Conservation (phyloP, 2,113 vertebrate species). For the Istiophorus platypterus region DNA sequence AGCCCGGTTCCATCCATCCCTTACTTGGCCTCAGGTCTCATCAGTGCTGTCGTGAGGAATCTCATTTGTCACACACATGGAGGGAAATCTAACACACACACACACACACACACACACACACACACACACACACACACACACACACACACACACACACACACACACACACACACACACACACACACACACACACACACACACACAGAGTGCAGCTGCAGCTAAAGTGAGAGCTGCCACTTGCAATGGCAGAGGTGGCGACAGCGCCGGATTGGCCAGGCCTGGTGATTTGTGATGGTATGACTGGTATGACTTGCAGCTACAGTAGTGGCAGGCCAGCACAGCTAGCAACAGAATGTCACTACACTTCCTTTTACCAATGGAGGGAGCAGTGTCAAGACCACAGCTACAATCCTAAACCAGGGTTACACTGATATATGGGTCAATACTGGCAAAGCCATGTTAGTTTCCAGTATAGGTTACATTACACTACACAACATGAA, state of each 20-base stretch:
- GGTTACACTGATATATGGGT: neutral
- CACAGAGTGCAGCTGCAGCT: constrained; percentile 66
- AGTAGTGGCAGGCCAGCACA: constrained; percentile 80
- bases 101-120: constrained; percentile 43
- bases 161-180: constrained; percentile 83
- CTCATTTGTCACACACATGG: constrained; percentile 85
- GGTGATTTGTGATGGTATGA: constrained; percentile 71
- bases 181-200: constrained; percentile 72
- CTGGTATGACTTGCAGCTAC: constrained; percentile 90
- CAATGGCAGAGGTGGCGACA: constrained; percentile 85
- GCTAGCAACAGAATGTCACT: constrained; percentile 41
- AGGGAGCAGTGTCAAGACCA: constrained; percentile 1
- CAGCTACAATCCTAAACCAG: constrained; percentile 1
- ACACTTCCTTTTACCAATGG: constrained; percentile 36
- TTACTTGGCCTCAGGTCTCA: constrained; percentile 84
- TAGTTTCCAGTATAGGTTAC: neutral
- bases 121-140: constrained; percentile 51
- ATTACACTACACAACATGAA: too few species aligned
- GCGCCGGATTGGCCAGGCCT: constrained; percentile 78
- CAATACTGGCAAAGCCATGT: neutral
- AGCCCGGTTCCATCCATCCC: constrained; percentile 64
- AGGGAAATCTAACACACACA: constrained; percentile 76
- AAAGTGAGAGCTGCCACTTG: constrained; percentile 91
- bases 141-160: constrained; percentile 79
- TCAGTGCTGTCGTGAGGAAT: constrained; percentile 89